These are phyloP conservation scores for Cherax destructor DNA, from an alignment of 1,140 invertebrate genomes.

Conservation along the genomic window DNA sequence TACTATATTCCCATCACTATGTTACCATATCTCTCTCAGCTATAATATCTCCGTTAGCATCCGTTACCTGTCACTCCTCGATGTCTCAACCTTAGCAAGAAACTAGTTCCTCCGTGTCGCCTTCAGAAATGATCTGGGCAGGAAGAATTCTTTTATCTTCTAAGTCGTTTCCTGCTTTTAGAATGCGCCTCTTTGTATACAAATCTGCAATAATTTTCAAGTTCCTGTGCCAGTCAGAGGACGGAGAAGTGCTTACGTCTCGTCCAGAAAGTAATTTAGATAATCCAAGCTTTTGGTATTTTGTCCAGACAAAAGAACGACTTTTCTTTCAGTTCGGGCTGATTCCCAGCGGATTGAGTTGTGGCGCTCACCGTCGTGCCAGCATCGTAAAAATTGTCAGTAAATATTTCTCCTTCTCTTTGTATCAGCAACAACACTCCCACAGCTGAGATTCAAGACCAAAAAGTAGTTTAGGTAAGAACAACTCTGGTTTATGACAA, in stretches of 20 bases:
- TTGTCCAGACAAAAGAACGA: neutral
- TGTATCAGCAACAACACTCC: neutral
- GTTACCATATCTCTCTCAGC: no score
- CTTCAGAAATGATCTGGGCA: no score
- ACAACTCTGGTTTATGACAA: neutral
- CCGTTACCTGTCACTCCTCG: neutral
- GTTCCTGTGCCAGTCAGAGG: neutral
- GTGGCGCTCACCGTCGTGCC: neutral
- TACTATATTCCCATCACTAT: no score
- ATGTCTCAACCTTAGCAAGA: neutral
- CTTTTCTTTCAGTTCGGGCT: neutral
- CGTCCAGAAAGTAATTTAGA: neutral
- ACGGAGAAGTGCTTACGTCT: neutral
- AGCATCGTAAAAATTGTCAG: neutral
- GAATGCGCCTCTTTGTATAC: neutral
- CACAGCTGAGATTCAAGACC: neutral
- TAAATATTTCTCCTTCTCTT: neutral
- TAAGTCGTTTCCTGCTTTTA: neutral
- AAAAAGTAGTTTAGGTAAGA: neutral
- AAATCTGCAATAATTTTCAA: neutral
- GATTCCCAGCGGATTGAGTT: no score
- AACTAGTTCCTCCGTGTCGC: no score
- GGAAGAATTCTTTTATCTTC: no score
- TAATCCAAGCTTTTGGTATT: neutral
- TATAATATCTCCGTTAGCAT: neutral